phyloP scores from a whole-genome alignment of 2,113 vertebrate species.

The Diadophis punctatus region DNA sequence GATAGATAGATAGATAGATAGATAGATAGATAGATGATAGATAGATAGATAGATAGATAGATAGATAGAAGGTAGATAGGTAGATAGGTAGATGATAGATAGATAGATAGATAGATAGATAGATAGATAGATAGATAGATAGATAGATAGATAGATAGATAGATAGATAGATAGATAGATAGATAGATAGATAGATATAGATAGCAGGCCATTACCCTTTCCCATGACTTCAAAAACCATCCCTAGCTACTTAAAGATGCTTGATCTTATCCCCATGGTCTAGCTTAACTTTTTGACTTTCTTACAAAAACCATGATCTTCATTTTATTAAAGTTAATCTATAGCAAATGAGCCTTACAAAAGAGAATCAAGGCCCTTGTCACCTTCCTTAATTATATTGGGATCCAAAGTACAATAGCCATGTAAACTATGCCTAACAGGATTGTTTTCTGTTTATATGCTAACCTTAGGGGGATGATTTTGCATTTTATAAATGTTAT shows the following conservation, averaged over 20 bases:
- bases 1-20: too few relatives aligned
- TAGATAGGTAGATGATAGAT: too few relatives aligned
- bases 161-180: too few relatives aligned
- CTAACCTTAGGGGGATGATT: neutral
- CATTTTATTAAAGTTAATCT: neutral
- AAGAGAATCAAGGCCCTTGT: neutral
- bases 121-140: too few relatives aligned
- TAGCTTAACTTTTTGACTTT: neutral
- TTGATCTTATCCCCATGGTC: neutral
- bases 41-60: too few relatives aligned
- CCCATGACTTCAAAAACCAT: neutral
- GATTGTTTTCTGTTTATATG: neutral
- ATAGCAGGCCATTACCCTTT: neutral
- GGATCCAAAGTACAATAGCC: neutral
- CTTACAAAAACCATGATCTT: neutral
- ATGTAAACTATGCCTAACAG: neutral
- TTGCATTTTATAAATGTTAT: neutral
- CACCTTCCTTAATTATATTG: neutral
- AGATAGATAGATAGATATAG: neutral
- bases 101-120: too few relatives aligned
- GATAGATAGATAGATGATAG: too few relatives aligned
- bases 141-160: too few relatives aligned
- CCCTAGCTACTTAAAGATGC: neutral
- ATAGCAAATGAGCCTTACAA: neutral
- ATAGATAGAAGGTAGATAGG: too few relatives aligned